Percentiles rank a stretch among this genome's conserved stretches.
Evolutionary conservation across 2,888 invertebrate species (phyloP).

Genomic region (Trachelus iudaicus): DNA sequence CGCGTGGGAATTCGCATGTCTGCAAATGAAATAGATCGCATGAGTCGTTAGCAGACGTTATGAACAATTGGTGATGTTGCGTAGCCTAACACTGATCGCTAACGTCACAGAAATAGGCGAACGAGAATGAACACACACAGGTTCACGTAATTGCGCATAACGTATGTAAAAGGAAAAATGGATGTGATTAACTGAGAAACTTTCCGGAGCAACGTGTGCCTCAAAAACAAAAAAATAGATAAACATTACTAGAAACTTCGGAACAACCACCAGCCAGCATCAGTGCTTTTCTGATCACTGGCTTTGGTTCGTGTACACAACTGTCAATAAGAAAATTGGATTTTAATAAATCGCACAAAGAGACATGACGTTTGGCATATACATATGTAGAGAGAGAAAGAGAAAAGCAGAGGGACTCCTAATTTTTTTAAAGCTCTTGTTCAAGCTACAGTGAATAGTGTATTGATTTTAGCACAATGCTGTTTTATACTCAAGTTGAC

Average conservation of each 20-base stretch:
- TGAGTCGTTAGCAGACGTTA: background rate
- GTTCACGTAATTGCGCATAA: constrained; percentile 12
- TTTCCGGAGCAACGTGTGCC: background rate
- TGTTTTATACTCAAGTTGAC: background rate
- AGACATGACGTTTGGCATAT: background rate
- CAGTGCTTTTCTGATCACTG: constrained; percentile 12
- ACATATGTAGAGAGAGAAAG: background rate
- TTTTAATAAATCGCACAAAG: constrained; percentile 1
- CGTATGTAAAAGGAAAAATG: background rate
- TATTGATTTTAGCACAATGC: background rate
- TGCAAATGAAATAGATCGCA: constrained; percentile 42
- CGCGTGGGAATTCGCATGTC: constrained; percentile 74
- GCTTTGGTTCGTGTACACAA: constrained; percentile 14
- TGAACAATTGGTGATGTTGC: constrained; percentile 10
- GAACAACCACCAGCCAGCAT: constrained; percentile 11
- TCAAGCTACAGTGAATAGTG: background rate
- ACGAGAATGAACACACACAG: constrained; percentile 22
- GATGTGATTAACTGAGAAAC: background rate
- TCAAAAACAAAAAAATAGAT: background rate
- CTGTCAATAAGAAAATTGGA: background rate
- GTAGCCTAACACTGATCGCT: constrained; percentile 37
- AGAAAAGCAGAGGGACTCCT: background rate
- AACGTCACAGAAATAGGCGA: constrained; percentile 20
- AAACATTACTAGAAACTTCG: background rate
- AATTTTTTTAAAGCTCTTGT: background rate